Evolutionary conservation across 2,888 invertebrate species (phyloP).

Genomic region (Cephus pulcher): DNA sequence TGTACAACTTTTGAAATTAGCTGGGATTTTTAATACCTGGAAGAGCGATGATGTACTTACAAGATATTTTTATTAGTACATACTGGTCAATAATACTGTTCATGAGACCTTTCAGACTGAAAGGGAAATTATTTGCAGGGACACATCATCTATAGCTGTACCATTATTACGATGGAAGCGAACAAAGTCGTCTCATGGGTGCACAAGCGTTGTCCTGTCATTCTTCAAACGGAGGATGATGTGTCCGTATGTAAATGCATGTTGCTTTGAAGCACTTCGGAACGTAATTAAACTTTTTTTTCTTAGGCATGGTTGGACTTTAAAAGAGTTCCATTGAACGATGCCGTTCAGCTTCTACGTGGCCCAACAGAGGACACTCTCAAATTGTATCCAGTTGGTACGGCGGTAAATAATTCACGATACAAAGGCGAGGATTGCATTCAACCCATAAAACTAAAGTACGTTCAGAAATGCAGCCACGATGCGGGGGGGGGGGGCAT

Average conservation of each 20-base stretch:
- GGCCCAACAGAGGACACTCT: constrained; percentile 68
- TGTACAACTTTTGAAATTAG: constrained; percentile 77
- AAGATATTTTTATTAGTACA: not conserved
- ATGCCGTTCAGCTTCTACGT: constrained; percentile 70
- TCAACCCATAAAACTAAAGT: constrained; percentile 63
- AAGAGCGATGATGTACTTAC: constrained; percentile 65
- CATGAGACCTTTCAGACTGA: no score
- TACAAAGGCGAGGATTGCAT: constrained; percentile 75
- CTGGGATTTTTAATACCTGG: constrained; percentile 82
- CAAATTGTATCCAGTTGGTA: constrained; percentile 78
- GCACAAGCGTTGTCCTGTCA: constrained; percentile 86
- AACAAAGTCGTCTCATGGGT: constrained; percentile 77
- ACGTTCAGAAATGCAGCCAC: constrained; percentile 19
- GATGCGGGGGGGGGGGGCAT: not conserved
- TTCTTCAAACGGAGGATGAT: constrained; percentile 76
- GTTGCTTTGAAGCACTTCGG: not conserved
- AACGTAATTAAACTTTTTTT: constrained; percentile 15
- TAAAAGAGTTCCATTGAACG: constrained; percentile 68
- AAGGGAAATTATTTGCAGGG: constrained; percentile 52
- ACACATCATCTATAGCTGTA: constrained; percentile 77
- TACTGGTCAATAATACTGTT: not conserved
- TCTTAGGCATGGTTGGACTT: constrained; percentile 76
- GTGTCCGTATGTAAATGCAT: constrained; percentile 51
- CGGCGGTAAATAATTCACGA: constrained; percentile 77
- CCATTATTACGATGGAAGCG: constrained; percentile 83